phyloP scores from a whole-genome alignment of 2,888 invertebrate genomes.

The Heliconius ethilla region DNA sequence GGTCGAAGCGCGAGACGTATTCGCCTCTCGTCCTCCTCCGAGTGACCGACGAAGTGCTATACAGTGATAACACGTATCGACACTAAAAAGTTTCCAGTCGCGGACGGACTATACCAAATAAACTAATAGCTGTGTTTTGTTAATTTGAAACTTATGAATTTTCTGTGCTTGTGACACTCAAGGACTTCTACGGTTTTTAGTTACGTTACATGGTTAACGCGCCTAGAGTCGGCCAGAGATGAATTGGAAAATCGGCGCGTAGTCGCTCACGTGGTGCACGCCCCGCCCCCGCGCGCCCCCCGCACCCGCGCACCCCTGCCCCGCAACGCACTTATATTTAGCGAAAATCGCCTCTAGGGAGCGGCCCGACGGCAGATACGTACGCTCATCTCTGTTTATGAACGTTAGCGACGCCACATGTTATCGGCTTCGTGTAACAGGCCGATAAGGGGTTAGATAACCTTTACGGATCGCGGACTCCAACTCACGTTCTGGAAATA shows the following conservation, averaged over 20 bases:
- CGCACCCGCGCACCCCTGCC: slow-evolving; percentile 67
- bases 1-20: slow-evolving; percentile 37
- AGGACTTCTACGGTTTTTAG: slow-evolving; percentile 69
- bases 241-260: slow-evolving; percentile 83
- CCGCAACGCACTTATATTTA: slow-evolving; percentile 79
- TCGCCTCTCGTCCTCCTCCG: slow-evolving; percentile 30
- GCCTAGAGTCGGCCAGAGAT: slow-evolving; percentile 78
- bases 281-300: slow-evolving; percentile 72
- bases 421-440: slow-evolving; percentile 79
- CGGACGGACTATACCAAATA: slow-evolving; percentile 54
- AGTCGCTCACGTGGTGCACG: slow-evolving; percentile 80
- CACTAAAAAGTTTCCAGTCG: slow-evolving; percentile 74
- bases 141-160: slow-evolving; percentile 50
- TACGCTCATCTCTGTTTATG: slow-evolving; percentile 74
- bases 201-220: slow-evolving; percentile 82
- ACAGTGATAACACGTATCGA: slow-evolving; percentile 74
- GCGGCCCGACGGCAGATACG: slow-evolving; percentile 73
- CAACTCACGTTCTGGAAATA: slow-evolving; percentile 70
- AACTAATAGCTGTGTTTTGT: slow-evolving; percentile 47
- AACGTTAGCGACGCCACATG: slow-evolving; percentile 79
- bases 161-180: slow-evolving; percentile 60
- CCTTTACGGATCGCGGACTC: slow-evolving; percentile 70
- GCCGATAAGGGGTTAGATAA: slow-evolving; percentile 79
- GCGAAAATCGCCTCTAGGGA: slow-evolving; percentile 81
- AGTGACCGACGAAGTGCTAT: slow-evolving; percentile 37